These are phyloP conservation scores for Entosphenus tridentatus DNA, from an alignment of 2,113 vertebrate genomes.

Conservation along the genomic window DNA sequence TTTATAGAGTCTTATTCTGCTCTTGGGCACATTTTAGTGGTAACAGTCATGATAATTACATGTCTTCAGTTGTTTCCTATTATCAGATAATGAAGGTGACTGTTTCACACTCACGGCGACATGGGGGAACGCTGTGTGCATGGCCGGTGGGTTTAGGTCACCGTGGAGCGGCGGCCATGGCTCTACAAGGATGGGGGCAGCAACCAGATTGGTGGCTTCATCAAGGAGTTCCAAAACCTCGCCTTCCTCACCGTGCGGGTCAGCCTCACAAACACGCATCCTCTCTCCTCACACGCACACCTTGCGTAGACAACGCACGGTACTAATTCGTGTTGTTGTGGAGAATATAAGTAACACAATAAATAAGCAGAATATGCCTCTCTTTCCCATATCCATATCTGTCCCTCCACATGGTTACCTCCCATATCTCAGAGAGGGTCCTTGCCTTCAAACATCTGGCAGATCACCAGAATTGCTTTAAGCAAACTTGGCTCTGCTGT, in stretches of 20 bases:
- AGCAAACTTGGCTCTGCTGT: no score
- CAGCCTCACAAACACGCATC: constrained; percentile 2
- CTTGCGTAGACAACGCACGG: no score
- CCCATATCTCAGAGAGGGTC: not conserved
- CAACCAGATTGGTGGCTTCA: constrained; percentile 64
- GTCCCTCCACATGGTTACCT: not conserved
- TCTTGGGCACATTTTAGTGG: no score
- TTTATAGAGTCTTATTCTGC: no score
- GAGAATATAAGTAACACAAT: not conserved
- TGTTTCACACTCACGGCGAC: no score
- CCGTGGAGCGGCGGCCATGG: constrained; percentile 61
- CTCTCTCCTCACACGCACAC: not conserved
- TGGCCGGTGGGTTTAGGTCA: constrained; percentile 24
- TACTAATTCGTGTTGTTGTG: not conserved
- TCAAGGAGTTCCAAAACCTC: constrained; percentile 66
- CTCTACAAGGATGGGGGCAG: constrained; percentile 25
- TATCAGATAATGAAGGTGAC: no score
- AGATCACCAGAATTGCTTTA: no score
- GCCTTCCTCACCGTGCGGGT: constrained; percentile 81
- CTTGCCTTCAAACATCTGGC: not conserved
- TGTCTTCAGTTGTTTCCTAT: no score
- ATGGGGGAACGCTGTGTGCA: no score
- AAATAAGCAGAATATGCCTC: not conserved
- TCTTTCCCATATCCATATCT: not conserved
- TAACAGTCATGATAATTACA: no score